Evolutionary conservation across 2,888 invertebrate species (phyloP), one percentile per base, ranked within the genome.

Genomic region (Agrochola circellaris): DNA sequence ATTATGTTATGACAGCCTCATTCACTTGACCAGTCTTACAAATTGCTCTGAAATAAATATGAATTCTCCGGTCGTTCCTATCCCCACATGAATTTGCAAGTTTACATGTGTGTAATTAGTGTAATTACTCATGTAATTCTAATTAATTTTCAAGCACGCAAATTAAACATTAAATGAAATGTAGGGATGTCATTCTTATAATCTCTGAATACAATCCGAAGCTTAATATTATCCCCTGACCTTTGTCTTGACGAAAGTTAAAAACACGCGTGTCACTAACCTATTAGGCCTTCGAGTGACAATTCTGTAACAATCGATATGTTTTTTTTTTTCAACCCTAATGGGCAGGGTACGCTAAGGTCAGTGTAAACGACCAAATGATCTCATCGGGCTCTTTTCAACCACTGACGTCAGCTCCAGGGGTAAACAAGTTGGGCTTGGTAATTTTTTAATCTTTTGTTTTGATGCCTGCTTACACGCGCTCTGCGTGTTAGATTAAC

Each of bases 331-430:
- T 91, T 79, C 86, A 89, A 80, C 89, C 89, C 89, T 85, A 83
- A 82, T 86, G 82, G 85, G 75, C 82, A 84, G 89, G 90, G 88
- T 88, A 86, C 86, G 89, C 89, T 89, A 91, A 92, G 91, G 93
- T 91, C 89, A 89, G 83, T 85, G 84, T 82, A 82, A 89, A 88
- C 88, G 88, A 89, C 88, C 73, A 77, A 87, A 90, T 95, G 94
- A 95, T 93, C 91, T 94, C 94, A 94, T 90, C 91, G 84, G 76
- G 87, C 87, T 87, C 86, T 85, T 83, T 90, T 86, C 77, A 79
- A 77, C 79, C 69, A 73, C 81, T 94, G 94, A 94, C 94, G 93
- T 93, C 93, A 95, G 71, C 84, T 20, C 75, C 67, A 74, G 87
- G 82, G 79, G 89, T 90, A 92, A 93, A 92, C 92, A 93, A 90